A percentile compares a stretch with the other conserved stretches of the same genome.
Evolutionary conservation across 2,113 vertebrate species (phyloP).

Genomic region (Hydropotes inermis): DNA sequence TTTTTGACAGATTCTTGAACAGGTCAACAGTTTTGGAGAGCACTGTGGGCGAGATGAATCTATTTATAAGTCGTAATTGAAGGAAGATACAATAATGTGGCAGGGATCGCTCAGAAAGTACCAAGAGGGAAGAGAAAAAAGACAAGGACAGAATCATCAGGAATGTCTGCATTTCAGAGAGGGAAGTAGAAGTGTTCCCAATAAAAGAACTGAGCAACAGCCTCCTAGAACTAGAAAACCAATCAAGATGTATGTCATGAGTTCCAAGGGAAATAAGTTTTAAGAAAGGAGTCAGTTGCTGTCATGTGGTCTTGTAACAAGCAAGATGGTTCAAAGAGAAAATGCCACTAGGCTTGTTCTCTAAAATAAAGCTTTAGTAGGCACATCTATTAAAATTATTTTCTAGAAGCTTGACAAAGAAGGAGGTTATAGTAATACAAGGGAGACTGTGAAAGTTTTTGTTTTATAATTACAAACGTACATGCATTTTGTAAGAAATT

Average conservation of each 20-base stretch:
- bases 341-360: background rate
- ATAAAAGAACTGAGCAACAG: background rate
- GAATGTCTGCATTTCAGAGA: background rate
- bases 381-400: background rate
- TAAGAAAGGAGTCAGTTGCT: background rate
- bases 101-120: background rate
- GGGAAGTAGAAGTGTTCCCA: background rate
- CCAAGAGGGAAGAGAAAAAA: background rate
- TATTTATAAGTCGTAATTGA: background rate
- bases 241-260: background rate
- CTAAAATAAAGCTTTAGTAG: background rate
- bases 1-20: background rate
- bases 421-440: background rate
- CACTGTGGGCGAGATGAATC: background rate
- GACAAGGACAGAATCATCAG: background rate
- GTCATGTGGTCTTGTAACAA: background rate
- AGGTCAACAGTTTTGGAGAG: background rate
- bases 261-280: background rate
- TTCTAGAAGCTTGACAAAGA: background rate
- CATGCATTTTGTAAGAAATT: background rate
- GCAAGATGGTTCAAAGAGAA: background rate
- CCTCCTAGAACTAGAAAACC: background rate
- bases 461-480: background rate
- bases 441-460: background rate
- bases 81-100: background rate